Percentiles rank a stretch among this genome's conserved stretches.
These are phyloP conservation scores for Trisateles emortualis DNA, from an alignment of 2,888 invertebrate genomes.

Conservation along the genomic window DNA sequence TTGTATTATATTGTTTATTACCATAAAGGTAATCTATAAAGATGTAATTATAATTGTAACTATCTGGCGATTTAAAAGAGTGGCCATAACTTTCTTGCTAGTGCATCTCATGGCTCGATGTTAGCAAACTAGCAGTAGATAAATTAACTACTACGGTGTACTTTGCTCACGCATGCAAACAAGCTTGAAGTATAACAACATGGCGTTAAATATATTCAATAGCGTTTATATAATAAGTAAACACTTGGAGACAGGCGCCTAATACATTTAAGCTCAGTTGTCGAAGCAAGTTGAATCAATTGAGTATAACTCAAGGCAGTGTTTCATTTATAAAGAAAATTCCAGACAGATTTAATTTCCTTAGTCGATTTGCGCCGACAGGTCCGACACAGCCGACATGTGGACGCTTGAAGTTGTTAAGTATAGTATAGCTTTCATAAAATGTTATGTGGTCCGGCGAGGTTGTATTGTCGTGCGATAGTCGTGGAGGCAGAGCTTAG, in stretches of 20 bases:
- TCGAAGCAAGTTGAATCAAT: not conserved
- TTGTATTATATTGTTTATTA: too few relatives aligned
- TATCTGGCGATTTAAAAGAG: too few relatives aligned
- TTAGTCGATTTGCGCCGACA: conserved; percentile 3
- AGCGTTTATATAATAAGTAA: not conserved
- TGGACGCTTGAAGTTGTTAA: not conserved
- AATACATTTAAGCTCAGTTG: conserved; percentile 4
- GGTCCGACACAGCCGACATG: not conserved
- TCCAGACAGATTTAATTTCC: conserved; percentile 1
- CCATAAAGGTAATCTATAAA: too few relatives aligned
- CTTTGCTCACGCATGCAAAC: not conserved
- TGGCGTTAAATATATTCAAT: conserved; percentile 2
- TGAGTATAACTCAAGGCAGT: not conserved
- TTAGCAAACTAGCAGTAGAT: too few relatives aligned
- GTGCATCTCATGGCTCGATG: too few relatives aligned
- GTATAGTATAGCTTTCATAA: conserved; percentile 25
- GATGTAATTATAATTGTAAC: too few relatives aligned
- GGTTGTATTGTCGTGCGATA: conserved; percentile 17
- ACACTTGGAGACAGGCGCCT: not conserved
- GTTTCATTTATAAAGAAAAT: not conserved
- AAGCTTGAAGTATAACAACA: not conserved
- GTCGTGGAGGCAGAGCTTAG: conserved; percentile 11
- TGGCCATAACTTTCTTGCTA: too few relatives aligned
- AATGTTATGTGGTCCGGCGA: conserved; percentile 25
- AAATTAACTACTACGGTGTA: too few relatives aligned